Base-by-base conservation (phyloP, 2,888 invertebrate species). In the Andrena fulva region DNA sequence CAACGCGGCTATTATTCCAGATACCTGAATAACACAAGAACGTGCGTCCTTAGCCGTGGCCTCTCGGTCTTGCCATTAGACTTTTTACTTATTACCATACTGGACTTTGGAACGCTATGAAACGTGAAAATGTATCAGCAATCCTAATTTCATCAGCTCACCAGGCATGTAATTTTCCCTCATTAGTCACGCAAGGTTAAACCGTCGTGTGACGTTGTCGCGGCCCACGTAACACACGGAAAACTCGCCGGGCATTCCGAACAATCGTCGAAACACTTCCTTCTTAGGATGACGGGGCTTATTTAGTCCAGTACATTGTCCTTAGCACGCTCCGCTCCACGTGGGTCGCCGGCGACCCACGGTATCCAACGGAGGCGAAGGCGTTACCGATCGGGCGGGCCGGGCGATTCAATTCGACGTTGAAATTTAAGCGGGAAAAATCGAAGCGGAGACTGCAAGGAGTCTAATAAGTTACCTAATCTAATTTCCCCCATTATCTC, bases 1-100 rank as follows among this genome's bases (percentile, higher is more conserved):
- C 52, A 81, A 81, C 80, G 8, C 29, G 16, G 62, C 75, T 54
- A 54, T 68, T 59, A 59, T 79, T 70, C 59, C 71, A 42, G 71
- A 80, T 62, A 80, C 54, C 66, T 35, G 62, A 68, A 50, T 73
- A 42, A 64, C 63, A 42, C 31, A 3, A 12, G 7, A 10, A 60
- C n/a, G 10, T 42, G 42, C 20, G 54, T 8, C 12, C 52, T 12
- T 8, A 35, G 31, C 24, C 27, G 24, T 24, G 27, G 24, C 4
- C 56, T 24, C 12, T 4, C 3, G 54, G 20, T 8, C 20, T 24
- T 20, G 2, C 24, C 12, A 52, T 52, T 52, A 20, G 7, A 52
- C 8, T 7, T 52, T 42, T 52, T 52, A n/a, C 52, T 20, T 8
- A 20, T 52, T 20, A 52, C 20, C 52, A 52, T 52, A 20, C 8